A percentile compares a stretch with the other conserved stretches of the same genome.
phyloP scores from a whole-genome alignment of 1,140 invertebrate species.

The Drosophila carrolli region DNA sequence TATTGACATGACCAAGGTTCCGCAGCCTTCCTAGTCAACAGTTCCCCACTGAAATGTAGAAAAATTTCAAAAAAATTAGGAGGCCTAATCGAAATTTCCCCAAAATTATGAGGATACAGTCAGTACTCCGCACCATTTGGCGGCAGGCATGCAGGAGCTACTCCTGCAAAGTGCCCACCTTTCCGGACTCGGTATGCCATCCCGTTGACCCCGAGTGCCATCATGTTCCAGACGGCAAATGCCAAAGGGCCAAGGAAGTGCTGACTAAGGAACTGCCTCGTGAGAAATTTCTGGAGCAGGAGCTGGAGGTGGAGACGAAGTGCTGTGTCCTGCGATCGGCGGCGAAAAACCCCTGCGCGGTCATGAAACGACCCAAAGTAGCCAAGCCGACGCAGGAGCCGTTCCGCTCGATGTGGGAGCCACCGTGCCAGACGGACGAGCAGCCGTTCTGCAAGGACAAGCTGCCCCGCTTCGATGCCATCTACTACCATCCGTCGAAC shows the following conservation, averaged over 20 bases:
- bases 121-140: not conserved
- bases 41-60: not conserved
- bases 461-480: constrained; percentile 55
- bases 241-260: not conserved
- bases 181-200: constrained; percentile 18
- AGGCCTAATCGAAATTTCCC: not conserved
- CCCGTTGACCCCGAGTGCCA: constrained; percentile 14
- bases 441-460: constrained; percentile 25
- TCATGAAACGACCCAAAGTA: not conserved
- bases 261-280: constrained; percentile 21
- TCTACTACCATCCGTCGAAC: constrained; percentile 50
- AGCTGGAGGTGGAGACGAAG: not conserved
- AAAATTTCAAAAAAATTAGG: not conserved
- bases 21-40: not conserved
- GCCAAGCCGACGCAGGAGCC: not conserved
- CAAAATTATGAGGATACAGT: constrained; percentile 1
- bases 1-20: not conserved
- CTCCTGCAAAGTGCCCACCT: not conserved
- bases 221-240: not conserved
- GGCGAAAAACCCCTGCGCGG: constrained; percentile 12
- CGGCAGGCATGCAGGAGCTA: not conserved
- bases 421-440: not conserved
- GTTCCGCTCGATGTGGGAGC: constrained; percentile 59
- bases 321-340: constrained; percentile 32
- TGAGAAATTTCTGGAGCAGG: constrained; percentile 9